Evolutionary conservation across 2,888 invertebrate genomes (phyloP).

Genomic region (Lithophane socia): DNA sequence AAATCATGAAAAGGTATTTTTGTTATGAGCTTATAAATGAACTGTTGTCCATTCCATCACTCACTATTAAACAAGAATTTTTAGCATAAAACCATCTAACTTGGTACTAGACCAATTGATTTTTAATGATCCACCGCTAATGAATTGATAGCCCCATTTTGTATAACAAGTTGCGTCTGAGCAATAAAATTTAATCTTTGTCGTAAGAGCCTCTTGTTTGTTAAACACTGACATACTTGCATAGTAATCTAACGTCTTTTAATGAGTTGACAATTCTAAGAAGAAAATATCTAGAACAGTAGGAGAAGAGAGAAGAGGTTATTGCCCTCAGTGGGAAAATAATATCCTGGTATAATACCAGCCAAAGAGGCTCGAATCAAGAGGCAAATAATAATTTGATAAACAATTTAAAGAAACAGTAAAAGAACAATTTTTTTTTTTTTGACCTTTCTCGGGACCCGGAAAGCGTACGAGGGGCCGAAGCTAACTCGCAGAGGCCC

Average conservation of each 20-base stretch:
- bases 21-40: not conserved
- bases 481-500: too few species aligned
- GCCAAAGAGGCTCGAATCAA: too few species aligned
- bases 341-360: not conserved
- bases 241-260: too few species aligned
- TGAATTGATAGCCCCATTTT: constrained; percentile 56
- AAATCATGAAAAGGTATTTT: not conserved
- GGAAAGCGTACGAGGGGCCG: too few species aligned
- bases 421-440: too few species aligned
- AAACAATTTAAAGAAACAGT: too few species aligned
- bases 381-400: too few species aligned
- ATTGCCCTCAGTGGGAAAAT: not conserved
- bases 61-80: constrained; percentile 35
- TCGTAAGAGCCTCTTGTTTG: too few species aligned
- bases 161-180: constrained; percentile 40
- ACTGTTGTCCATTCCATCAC: not conserved
- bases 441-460: too few species aligned
- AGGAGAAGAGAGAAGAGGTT: not conserved
- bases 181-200: constrained; percentile 45
- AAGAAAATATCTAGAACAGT: not conserved
- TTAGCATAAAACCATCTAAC: constrained; percentile 42
- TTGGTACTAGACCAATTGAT: constrained; percentile 38
- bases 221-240: too few species aligned
- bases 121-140: constrained; percentile 49
- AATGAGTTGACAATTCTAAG: constrained; percentile 7